Conservation (phyloP, 2,113 vertebrate species). For the Menidia beryllina region DNA sequence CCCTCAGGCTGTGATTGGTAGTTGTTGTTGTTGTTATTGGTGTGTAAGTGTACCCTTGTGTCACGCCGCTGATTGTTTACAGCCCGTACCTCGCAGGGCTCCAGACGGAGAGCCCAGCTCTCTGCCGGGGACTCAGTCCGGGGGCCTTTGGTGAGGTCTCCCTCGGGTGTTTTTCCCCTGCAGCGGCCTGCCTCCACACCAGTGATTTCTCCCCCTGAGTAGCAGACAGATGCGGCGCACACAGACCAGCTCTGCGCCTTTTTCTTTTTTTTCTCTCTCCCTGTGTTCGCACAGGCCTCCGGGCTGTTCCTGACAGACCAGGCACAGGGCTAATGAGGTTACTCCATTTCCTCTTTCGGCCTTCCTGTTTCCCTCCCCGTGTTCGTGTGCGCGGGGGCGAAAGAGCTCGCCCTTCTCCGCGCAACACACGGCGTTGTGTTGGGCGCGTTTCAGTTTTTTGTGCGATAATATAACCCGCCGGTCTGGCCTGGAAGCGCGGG, state of each 20-base stretch:
- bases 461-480: not conserved
- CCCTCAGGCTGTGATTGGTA: constrained; percentile 55
- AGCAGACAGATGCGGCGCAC: constrained; percentile 46
- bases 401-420: too few relatives aligned
- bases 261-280: too few relatives aligned
- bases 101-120: constrained; percentile 60
- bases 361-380: constrained; percentile 62
- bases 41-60: constrained; percentile 16
- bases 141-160: constrained; percentile 30
- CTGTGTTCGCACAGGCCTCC: constrained; percentile 49
- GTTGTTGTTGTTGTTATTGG: constrained; percentile 36
- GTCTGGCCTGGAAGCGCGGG: not conserved
- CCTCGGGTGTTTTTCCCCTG: constrained; percentile 43
- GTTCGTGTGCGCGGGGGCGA: constrained; percentile 30
- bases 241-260: constrained; percentile 48
- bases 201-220: constrained; percentile 39
- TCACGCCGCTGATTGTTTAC: constrained; percentile 63
- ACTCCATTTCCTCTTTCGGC: constrained; percentile 68
- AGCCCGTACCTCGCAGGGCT: constrained; percentile 48
- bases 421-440: too few relatives aligned
- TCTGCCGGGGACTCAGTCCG: constrained; percentile 35
- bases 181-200: constrained; percentile 42
- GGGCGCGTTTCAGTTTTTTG: constrained; percentile 1
- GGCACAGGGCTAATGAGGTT: constrained; percentile 72
- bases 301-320: constrained; percentile 74